Base-by-base conservation (phyloP, 2,797 vertebrate genomes). In the Tapirus indicus region DNA sequence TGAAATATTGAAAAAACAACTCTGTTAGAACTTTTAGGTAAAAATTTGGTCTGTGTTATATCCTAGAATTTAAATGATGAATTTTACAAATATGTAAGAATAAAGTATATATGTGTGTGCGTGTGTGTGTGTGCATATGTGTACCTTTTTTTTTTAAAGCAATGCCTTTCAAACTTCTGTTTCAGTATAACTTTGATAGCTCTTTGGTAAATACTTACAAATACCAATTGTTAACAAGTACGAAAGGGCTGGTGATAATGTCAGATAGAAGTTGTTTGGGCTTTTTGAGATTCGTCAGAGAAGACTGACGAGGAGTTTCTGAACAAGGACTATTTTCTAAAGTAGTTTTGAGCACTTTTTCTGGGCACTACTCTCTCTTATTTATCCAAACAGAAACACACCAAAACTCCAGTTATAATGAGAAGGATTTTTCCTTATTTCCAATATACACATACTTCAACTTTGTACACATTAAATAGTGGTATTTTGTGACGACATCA, bases 201-300 rank as follows among this genome's bases (percentile, higher is more conserved):
- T 98, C 99, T 99, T 98, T 99, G 98, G 98, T 98, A 98, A 98
- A 98, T 95, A 98, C 72, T 98, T 92, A 97, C 88, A 98, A 98
- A 97, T 96, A 97, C 97, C 97, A 97, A 79, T 84, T 96, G 97
- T 96, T 72, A 98, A 94, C 96, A 91, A 96, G 90, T 96, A 89
- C 60, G 52, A 97, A 97, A 79, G 95, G 95, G 97, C 83, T n/a
- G 94, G 77, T 79, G 23, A 96, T 83, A 92, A 93, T 91, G 94
- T 91, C 89, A 94, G 82, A 75, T 92, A 29, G 60, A 75, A 96
- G 89, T 85, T 88, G 96, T 71, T 14, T 91, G 75, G 95, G 79
- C 72, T 88, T 94, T 92, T 72, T 87, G 49, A 90, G 95, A 96
- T 95, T 96, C 95, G 98, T 96, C 29, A 11, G 60, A 92, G 83